Evolutionary conservation across 2,888 invertebrate species (phyloP).

Genomic region (Idaea dimidiata): DNA sequence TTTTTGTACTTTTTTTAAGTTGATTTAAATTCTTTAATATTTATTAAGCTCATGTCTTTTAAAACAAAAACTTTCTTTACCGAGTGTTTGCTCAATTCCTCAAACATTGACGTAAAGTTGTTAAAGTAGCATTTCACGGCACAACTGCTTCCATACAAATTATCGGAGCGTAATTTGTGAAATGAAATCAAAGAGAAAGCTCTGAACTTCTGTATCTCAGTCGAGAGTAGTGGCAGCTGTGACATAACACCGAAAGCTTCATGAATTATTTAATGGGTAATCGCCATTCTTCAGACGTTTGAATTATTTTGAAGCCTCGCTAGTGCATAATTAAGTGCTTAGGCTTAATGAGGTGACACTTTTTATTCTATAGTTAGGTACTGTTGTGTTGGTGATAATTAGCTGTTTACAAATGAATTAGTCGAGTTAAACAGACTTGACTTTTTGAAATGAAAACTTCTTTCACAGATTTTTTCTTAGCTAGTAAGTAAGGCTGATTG

Average conservation of each 20-base stretch:
- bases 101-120: conserved; percentile 8
- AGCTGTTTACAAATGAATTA: conserved; percentile 41
- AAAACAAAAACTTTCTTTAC: conserved; percentile 2
- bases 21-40: too few species aligned
- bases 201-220: conserved; percentile 37
- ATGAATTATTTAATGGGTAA: conserved; percentile 70
- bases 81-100: background rate
- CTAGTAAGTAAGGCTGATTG: too few species aligned
- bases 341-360: conserved; percentile 21
- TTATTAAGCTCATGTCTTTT: conserved; percentile 7
- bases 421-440: conserved; percentile 11
- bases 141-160: conserved; percentile 45
- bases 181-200: conserved; percentile 55
- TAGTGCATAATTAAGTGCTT: conserved; percentile 61
- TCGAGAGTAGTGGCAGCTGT: conserved; percentile 50
- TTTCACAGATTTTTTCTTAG: background rate
- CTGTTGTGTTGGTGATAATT: conserved; percentile 30
- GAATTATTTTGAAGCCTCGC: conserved; percentile 67
- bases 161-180: conserved; percentile 43
- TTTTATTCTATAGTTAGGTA: conserved; percentile 24
- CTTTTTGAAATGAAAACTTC: too few species aligned
- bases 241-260: conserved; percentile 52
- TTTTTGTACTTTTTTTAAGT: too few species aligned
- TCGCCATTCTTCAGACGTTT: conserved; percentile 61
- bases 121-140: conserved; percentile 19